Evolutionary conservation across 2,888 invertebrate species (phyloP).

Genomic region (Calameuta idolon): DNA sequence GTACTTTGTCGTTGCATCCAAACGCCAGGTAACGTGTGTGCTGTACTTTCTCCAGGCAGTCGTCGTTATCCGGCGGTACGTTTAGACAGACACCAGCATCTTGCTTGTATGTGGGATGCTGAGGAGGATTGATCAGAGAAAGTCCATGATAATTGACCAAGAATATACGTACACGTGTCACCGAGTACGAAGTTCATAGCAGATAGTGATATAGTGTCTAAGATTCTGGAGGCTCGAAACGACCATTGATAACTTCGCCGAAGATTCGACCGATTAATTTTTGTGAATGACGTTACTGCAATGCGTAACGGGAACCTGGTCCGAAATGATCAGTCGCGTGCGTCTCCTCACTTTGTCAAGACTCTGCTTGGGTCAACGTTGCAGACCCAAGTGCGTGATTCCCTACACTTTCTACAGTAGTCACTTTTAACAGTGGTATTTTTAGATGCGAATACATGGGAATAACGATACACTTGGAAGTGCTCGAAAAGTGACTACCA

Average conservation of each 20-base stretch:
- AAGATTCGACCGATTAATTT: neutral
- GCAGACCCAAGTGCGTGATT: no score
- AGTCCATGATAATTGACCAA: constrained; percentile 17
- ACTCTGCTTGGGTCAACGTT: neutral
- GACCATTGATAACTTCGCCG: neutral
- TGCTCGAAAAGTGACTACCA: no score
- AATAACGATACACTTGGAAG: no score
- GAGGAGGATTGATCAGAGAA: neutral
- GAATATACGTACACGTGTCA: neutral
- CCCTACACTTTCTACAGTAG: no score
- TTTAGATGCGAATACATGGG: no score
- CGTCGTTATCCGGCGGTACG: neutral
- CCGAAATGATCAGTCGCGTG: neutral
- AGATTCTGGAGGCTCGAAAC: neutral
- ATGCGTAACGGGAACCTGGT: neutral
- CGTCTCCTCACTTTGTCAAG: neutral
- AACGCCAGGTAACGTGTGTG: neutral
- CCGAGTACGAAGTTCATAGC: neutral
- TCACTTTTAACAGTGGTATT: no score
- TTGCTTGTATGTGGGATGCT: neutral
- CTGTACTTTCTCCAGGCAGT: neutral
- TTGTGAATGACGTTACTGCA: neutral
- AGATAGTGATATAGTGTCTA: neutral
- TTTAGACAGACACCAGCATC: neutral
- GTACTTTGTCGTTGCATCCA: neutral